Evolutionary conservation across 2,797 vertebrate genomes (phyloP), one percentile per base, ranked within the genome.

Genomic region (Lepidocolaptes lacrymiger): DNA sequence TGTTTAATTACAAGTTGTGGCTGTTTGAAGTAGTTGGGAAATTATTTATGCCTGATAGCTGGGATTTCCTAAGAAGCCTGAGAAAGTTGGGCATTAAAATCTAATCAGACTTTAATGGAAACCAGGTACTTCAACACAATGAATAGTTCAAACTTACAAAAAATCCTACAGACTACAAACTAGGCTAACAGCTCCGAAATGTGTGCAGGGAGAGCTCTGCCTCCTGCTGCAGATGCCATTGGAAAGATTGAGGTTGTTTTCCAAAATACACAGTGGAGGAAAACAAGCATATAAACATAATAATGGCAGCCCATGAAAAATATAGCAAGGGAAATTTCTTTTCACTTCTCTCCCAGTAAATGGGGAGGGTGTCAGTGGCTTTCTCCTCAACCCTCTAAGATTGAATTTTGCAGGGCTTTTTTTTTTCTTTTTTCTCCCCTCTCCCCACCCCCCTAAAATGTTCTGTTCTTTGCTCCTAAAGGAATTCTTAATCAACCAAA

Each of bases 201-300:
- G 78, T 73, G 85, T 54, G 91, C 86, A 63, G 0, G 16, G 85
- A 96, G 86, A 92, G 55, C 43, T 88, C 91, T 63, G 89, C 74
- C 52, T 91, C 89, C 80, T 95, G 67, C 88, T 91, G 56, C 80
- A 95, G 68, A n/a, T 79, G 91, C 87, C 92, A 92, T 85, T 82
- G 91, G 43, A 85, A 96, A 93, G 91, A 95, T 94, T 95, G 93
- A 96, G 87, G 86, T 94, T 95, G 92, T 94, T 96, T 90, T 95
- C 93, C 85, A 95, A 96, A 96, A 87, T 59, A 92, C 86, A 95
- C 88, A 83, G 94, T 43, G 89, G 94, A 96, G 87, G 86, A 83
- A 95, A 87, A 94, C 87, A 96, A 91, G 82, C 84, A 73, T 91
- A 94, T 96, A 95, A 96, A 92, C 88, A 96, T 94, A 94, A 96